Evolutionary conservation across 2,888 invertebrate genomes (phyloP).

Genomic region (Mamestra brassicae): DNA sequence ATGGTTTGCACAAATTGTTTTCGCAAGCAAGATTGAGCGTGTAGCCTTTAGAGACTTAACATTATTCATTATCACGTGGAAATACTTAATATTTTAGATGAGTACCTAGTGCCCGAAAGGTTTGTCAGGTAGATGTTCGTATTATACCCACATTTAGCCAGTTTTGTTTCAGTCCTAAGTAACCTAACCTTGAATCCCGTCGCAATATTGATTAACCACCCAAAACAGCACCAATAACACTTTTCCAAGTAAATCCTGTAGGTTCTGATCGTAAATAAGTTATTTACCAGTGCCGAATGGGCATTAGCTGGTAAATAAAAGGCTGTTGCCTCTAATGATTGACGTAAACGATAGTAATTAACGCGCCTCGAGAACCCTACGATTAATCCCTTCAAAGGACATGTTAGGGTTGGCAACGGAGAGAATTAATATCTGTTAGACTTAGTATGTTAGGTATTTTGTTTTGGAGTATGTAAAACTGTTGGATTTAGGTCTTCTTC

Average conservation of each 20-base stretch:
- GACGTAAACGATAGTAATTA: slow-evolving; percentile 78
- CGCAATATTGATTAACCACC: slow-evolving; percentile 39
- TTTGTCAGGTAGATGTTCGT: neutral
- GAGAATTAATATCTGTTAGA: neutral
- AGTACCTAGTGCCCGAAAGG: neutral
- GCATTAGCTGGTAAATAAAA: slow-evolving; percentile 74
- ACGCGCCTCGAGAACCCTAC: slow-evolving; percentile 73
- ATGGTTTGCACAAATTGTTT: too few relatives aligned
- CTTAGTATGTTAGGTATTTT: slow-evolving; percentile 12
- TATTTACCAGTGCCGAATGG: slow-evolving; percentile 71
- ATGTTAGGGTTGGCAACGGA: slow-evolving; percentile 63
- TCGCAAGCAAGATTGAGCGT: too few relatives aligned
- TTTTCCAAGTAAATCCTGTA: slow-evolving; percentile 25
- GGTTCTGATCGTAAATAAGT: slow-evolving; percentile 60
- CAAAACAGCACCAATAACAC: slow-evolving; percentile 21
- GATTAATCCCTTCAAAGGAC: slow-evolving; percentile 78
- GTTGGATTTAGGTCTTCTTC: neutral
- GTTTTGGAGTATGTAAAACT: slow-evolving; percentile 11
- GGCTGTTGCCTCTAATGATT: slow-evolving; percentile 73
- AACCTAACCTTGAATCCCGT: neutral
- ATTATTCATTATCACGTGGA: neutral
- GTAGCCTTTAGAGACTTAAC: neutral
- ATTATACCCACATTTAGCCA: too few relatives aligned
- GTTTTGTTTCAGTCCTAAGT: too few relatives aligned
- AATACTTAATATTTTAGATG: neutral